These are phyloP conservation scores for Anisognathus igniventris DNA, from an alignment of 2,797 vertebrate genomes.

Conservation along the genomic window DNA sequence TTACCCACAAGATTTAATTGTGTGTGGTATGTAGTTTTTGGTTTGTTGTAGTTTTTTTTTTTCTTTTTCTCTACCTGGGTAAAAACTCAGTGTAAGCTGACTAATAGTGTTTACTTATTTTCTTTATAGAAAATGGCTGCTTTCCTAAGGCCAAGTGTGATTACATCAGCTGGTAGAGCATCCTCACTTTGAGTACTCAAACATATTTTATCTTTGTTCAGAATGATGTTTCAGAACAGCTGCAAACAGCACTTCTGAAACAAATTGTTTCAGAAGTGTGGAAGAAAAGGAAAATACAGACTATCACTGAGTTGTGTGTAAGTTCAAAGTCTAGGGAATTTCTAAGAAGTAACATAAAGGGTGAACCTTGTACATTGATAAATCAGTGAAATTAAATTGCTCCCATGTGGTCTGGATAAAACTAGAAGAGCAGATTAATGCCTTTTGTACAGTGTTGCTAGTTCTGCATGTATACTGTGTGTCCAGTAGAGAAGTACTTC, in stretches of 20 bases:
- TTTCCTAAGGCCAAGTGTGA: not conserved
- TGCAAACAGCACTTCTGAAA: not conserved
- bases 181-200: not conserved
- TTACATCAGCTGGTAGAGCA: not conserved
- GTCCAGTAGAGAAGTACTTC: not conserved
- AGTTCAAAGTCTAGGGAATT: not conserved
- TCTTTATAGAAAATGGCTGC: not conserved
- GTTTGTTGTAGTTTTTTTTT: not conserved
- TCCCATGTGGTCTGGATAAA: not conserved
- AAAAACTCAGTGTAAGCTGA: not conserved
- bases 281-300: not conserved
- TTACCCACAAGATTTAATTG: not conserved
- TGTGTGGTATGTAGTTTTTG: not conserved
- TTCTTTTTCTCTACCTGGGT: not conserved
- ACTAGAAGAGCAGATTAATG: not conserved
- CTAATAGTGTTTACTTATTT: not conserved
- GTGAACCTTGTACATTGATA: not conserved
- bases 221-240: not conserved
- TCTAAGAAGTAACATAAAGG: not conserved
- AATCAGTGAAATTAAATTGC: not conserved
- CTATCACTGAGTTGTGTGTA: not conserved
- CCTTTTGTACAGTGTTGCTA: not conserved
- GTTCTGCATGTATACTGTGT: not conserved
- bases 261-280: not conserved
- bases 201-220: not conserved